These are phyloP conservation scores for Brachionus rotundiformis DNA, from an alignment of 1,140 invertebrate genomes.

Conservation along the genomic window DNA sequence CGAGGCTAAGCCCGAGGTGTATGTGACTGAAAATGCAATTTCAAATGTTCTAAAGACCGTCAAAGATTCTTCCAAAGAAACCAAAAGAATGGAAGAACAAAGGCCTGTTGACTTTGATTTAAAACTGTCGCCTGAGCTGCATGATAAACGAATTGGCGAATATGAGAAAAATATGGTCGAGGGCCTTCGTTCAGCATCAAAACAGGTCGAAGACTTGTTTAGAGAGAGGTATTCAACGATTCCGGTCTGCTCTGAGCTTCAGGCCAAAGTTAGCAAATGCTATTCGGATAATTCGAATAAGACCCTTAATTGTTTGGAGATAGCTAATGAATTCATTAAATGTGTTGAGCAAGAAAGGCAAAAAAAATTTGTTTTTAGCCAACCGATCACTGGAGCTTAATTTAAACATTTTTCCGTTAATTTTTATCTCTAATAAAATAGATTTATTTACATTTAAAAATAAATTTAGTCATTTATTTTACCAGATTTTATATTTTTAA, in stretches of 20 bases:
- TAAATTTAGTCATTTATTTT: too few relatives aligned
- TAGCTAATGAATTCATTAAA: conserved; percentile 37
- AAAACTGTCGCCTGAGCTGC: conserved; percentile 16
- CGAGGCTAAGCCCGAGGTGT: background rate
- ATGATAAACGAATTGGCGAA: conserved; percentile 45
- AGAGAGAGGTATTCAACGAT: conserved; percentile 31
- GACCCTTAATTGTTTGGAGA: conserved; percentile 43
- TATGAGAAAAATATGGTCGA: conserved; percentile 24
- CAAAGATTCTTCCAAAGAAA: background rate
- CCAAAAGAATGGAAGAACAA: background rate
- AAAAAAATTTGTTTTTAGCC: conserved; percentile 13
- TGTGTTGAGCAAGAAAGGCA: conserved; percentile 47
- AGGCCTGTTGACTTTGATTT: background rate
- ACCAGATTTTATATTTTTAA: too few relatives aligned
- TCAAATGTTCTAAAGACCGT: conserved; percentile 43
- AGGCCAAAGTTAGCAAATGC: conserved; percentile 23
- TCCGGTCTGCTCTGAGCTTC: conserved; percentile 37
- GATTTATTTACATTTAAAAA: background rate
- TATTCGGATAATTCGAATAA: conserved; percentile 35
- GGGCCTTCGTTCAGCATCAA: background rate
- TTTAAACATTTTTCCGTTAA: background rate
- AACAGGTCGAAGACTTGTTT: conserved; percentile 37
- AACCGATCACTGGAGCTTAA: background rate
- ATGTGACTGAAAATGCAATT: conserved; percentile 42
- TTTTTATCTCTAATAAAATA: background rate